phyloP scores from a whole-genome alignment of 2,888 invertebrate species.

The Idaea dimidiata region DNA sequence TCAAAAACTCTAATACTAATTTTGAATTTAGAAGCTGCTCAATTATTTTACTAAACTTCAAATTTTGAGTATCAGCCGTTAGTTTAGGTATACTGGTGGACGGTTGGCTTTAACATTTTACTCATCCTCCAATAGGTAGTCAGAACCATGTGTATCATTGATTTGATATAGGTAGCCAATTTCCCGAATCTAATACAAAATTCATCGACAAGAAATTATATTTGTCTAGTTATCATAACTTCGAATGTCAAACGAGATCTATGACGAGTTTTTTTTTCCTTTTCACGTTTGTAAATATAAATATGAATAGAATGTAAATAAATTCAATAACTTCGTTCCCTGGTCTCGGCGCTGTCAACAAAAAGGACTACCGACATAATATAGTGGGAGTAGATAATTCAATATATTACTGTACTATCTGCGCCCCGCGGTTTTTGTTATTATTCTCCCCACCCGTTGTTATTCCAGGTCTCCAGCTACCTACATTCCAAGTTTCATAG shows the following conservation, averaged over 20 bases:
- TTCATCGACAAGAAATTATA: constrained; percentile 7
- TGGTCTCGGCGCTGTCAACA: constrained; percentile 50
- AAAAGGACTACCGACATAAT: constrained; percentile 19
- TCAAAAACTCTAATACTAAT: too few relatives aligned
- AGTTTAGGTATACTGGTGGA: background rate
- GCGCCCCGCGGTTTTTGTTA: background rate
- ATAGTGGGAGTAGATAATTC: constrained; percentile 51
- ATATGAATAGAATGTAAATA: constrained; percentile 52
- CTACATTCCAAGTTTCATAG: too few relatives aligned
- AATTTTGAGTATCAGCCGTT: too few relatives aligned
- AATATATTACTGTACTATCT: constrained; percentile 45
- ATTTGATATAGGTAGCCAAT: background rate
- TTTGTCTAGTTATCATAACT: constrained; percentile 23
- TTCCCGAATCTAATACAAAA: constrained; percentile 1
- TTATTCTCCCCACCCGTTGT: background rate
- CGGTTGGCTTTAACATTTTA: background rate
- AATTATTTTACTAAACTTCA: too few relatives aligned
- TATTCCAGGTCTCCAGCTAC: background rate
- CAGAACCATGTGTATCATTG: background rate
- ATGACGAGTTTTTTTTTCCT: constrained; percentile 34
- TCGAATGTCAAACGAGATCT: constrained; percentile 17
- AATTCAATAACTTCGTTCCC: constrained; percentile 56
- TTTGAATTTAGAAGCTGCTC: too few relatives aligned
- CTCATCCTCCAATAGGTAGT: background rate
- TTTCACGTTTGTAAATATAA: constrained; percentile 34